These are phyloP conservation scores for Pseudolaguvia tuberculata DNA, from an alignment of 2,113 vertebrate genomes.

Conservation along the genomic window DNA sequence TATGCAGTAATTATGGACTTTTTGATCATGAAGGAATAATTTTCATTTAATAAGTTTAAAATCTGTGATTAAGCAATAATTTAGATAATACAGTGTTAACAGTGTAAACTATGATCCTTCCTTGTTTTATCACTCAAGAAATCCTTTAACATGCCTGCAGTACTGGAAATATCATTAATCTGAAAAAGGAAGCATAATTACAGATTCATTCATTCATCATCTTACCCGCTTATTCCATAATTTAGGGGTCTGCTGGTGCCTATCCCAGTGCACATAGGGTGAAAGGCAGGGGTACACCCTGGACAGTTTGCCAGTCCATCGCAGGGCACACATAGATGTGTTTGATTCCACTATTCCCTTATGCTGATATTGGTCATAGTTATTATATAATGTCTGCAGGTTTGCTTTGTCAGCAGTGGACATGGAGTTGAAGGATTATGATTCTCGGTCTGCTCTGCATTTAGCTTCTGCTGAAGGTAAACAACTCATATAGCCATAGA, in stretches of 20 bases:
- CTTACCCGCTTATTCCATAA: no score
- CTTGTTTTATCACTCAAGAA: neutral
- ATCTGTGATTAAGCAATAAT: neutral
- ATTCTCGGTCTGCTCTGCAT: conserved; percentile 80
- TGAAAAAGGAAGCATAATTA: neutral
- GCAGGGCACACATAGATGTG: no score
- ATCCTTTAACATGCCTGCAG: neutral
- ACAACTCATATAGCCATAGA: neutral
- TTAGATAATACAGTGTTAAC: neutral
- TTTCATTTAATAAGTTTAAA: neutral
- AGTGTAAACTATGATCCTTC: no score
- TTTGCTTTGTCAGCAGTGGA: conserved; percentile 80
- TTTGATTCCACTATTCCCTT: neutral
- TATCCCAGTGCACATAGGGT: no score
- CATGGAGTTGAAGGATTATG: conserved; percentile 84
- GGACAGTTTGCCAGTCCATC: no score
- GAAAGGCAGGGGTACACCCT: no score
- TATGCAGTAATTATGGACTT: neutral
- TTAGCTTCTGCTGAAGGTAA: conserved; percentile 81
- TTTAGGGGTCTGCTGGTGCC: no score
- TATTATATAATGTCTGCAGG: conserved; percentile 53
- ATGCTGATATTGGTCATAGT: neutral
- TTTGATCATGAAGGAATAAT: neutral
- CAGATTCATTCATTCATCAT: no score
- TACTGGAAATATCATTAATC: neutral